Evolutionary conservation across 2,888 invertebrate species (phyloP), one percentile per base, ranked within the genome.

Genomic region (Ormyrus labotus): DNA sequence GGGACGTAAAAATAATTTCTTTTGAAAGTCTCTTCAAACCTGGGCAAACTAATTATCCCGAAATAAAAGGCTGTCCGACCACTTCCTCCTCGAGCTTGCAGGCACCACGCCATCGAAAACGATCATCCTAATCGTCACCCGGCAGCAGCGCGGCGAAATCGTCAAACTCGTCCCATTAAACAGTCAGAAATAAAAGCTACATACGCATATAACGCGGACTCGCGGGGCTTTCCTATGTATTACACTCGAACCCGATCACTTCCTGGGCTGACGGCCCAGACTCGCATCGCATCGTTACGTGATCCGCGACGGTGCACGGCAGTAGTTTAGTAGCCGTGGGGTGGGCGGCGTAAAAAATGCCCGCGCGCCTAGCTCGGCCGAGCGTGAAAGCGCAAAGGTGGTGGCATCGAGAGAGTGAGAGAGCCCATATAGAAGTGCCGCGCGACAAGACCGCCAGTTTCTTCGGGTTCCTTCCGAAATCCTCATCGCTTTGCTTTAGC

Each of bases 371-470:
- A 1, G 34, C 34, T 57, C 8, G 57, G 57, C 70, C 10, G 87
- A 87, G 86, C 87, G 87, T 89, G 87, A 89, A 79, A 79, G 78
- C 81, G 72, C 71, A 53, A 87, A 87, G 79, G 85, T 86, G 87
- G 88, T 87, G 85, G 86, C 51, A 50, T 61, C 50, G 34, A 4
- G 34, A 34, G 60, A 82, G 82, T 83, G 53, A 7, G 50, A 53
- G 81, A 67, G 86, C 85, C 88, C 89, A 89, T 90, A 90, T 89
- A 90, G 89, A 88, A 89, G 89, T 87, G 89, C 87, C 80, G 86
- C 85, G 86, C 85, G 83, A 86, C 85, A 82, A 84, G 82, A 84
- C 78, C 76, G 86, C 85, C 89, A 90, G 89, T 90, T 89, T 87
- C 84, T 84, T 83, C 85, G 83, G 86, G 85, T 85, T 85, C 85